Percentiles rank a stretch among this genome's conserved stretches.
Evolutionary conservation across 2,797 vertebrate species (phyloP).

Genomic region (Falco naumanni): DNA sequence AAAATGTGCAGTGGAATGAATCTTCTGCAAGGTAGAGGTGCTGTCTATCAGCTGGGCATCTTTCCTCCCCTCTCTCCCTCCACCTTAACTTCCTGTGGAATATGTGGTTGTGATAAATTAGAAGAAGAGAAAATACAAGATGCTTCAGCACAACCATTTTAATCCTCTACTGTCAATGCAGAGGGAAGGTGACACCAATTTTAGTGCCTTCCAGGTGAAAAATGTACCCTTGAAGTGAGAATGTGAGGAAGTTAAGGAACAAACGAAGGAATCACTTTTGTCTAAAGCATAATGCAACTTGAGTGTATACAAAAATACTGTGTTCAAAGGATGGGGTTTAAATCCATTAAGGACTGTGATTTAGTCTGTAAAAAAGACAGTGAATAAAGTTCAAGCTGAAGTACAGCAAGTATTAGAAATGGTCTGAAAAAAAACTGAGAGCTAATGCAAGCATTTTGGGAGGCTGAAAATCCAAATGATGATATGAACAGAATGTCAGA

Average conservation of each 20-base stretch:
- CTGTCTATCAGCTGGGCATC: constrained; percentile 76
- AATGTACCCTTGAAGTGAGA: constrained; percentile 53
- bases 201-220: constrained; percentile 61
- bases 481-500: neutral
- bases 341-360: neutral
- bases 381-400: neutral
- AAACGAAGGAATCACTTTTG: constrained; percentile 47
- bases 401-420: neutral
- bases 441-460: neutral
- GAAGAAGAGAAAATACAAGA: constrained; percentile 64
- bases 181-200: constrained; percentile 69
- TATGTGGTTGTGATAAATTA: constrained; percentile 78
- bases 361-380: neutral
- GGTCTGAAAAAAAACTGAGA: neutral
- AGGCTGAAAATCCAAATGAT: neutral
- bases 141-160: constrained; percentile 72
- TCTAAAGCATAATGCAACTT: constrained; percentile 26
- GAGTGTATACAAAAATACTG: neutral
- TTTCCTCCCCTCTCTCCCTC: constrained; percentile 49
- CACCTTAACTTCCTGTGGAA: constrained; percentile 73
- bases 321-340: neutral
- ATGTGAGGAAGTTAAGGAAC: constrained; percentile 45
- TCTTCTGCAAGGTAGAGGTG: constrained; percentile 79
- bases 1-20: constrained; percentile 80
- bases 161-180: constrained; percentile 71